Evolutionary conservation across 2,888 invertebrate genomes (phyloP).

Genomic region (Zeuzera pyrina): DNA sequence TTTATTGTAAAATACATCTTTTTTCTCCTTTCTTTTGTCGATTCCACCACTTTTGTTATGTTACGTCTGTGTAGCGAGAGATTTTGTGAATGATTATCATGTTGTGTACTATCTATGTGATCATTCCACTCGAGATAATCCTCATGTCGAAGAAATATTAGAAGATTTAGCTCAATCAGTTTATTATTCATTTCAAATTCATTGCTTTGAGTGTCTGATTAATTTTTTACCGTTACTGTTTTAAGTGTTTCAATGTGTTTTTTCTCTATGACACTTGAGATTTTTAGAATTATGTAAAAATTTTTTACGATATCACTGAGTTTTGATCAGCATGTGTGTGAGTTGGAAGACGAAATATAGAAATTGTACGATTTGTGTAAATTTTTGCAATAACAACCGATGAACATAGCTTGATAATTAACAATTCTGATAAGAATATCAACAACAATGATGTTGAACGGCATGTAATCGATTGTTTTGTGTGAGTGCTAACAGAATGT

Average conservation of each 20-base stretch:
- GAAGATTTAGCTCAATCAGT: slow-evolving; percentile 12
- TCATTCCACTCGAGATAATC: slow-evolving; percentile 36
- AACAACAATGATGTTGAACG: not conserved
- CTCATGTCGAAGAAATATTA: slow-evolving; percentile 5
- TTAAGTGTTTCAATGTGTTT: slow-evolving; percentile 17
- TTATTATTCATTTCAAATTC: slow-evolving; percentile 29
- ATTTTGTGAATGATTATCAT: slow-evolving; percentile 50
- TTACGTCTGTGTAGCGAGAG: slow-evolving; percentile 61
- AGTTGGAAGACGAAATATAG: slow-evolving; percentile 15
- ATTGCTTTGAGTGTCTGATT: slow-evolving; percentile 65
- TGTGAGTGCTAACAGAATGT: slow-evolving; percentile 75
- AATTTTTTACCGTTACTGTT: slow-evolving; percentile 27
- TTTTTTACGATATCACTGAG: not conserved
- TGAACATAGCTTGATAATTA: slow-evolving; percentile 48
- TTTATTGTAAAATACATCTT: slow-evolving; percentile 20
- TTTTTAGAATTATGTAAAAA: not conserved
- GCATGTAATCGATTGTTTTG: slow-evolving; percentile 64
- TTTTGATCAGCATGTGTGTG: slow-evolving; percentile 45
- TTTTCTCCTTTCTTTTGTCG: slow-evolving; percentile 25
- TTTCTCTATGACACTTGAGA: slow-evolving; percentile 18
- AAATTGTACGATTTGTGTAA: slow-evolving; percentile 20
- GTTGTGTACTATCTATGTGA: slow-evolving; percentile 56
- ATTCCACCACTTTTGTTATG: slow-evolving; percentile 51
- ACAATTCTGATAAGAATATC: slow-evolving; percentile 19
- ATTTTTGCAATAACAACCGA: slow-evolving; percentile 29